Evolutionary conservation across 2,113 vertebrate species (phyloP), one percentile per base, ranked within the genome.

Genomic region (Chaenocephalus aceratus): DNA sequence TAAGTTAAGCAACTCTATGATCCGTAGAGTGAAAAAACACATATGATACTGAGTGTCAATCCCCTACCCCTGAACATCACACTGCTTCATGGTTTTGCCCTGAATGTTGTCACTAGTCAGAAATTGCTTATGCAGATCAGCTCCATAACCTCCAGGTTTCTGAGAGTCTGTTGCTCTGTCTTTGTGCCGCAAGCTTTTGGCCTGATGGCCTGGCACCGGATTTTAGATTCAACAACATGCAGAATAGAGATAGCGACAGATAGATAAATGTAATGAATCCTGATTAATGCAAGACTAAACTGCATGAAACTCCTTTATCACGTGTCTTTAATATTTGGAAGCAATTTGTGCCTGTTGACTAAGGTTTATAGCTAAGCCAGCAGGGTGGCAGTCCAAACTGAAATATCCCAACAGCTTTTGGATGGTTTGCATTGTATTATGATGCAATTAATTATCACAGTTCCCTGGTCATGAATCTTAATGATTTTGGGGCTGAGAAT

Each of bases 151-250:
- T 77, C 61, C 26, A 57, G 54, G 56, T 80, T 30, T 66, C 49
- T n/a, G 18, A 52, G 53, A 62, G 41, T 66, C 56, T 76, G 26
- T n/a, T 52, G 53, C 66, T 53, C 23, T 49, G 51, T 73, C 49
- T 60, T 78, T 77, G 52, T 66, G 44, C 14, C 51, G 72, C 59
- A 49, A 60, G 71, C 46, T 62, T 67, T 56, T 68, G 67, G 45
- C 75, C 45, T 21, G 10, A 14, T 7, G 36, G 15, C 15, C 57
- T 62, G 68, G 54, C 67, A 49, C 26, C 15, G 1, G 2, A 14
- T 54, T 46, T 63, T 12, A 70, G 44, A 66, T 23, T 48, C 58
- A 64, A 61, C 76, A 79, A 61, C 76, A 77, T 16, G 49, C 18
- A 58, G 53, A 18, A 59, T n/a, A 21, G 9, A 61, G 7, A 23